Conservation (phyloP, 2,888 invertebrate species). For the Latheticus oryzae region DNA sequence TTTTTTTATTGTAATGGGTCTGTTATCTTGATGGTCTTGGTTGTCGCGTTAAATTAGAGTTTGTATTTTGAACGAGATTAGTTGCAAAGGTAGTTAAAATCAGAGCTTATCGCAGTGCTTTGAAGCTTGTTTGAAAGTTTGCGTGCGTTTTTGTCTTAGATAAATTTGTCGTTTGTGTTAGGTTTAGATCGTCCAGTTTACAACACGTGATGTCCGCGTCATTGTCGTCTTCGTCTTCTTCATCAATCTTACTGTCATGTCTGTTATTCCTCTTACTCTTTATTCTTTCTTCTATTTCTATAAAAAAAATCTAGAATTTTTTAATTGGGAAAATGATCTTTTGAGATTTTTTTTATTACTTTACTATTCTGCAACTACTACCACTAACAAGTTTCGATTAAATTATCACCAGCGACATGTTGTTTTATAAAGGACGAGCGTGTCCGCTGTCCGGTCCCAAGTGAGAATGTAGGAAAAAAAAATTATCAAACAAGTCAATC, state of each 20-base stretch:
- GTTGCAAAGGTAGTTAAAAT: constrained; percentile 7
- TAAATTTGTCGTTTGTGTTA: no score
- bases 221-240: not conserved
- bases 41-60: constrained; percentile 4
- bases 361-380: constrained; percentile 14
- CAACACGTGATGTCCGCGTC: not conserved
- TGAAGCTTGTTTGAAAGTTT: constrained; percentile 36
- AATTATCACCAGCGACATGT: constrained; percentile 55
- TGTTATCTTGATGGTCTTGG: not conserved
- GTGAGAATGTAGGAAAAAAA: constrained; percentile 37
- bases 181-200: not conserved
- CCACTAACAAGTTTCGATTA: constrained; percentile 39
- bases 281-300: no score
- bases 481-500: no score
- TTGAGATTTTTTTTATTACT: constrained; percentile 1
- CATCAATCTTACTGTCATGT: constrained; percentile 3
- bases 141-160: constrained; percentile 14
- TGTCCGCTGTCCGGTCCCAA: constrained; percentile 47
- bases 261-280: constrained; percentile 3
- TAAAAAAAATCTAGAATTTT: no score
- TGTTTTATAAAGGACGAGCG: constrained; percentile 41
- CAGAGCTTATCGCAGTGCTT: constrained; percentile 25
- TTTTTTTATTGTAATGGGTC: not conserved
- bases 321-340: no score
- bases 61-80: constrained; percentile 1